These are phyloP conservation scores for Leuciscus idus DNA, from an alignment of 2,113 vertebrate genomes.

Conservation along the genomic window DNA sequence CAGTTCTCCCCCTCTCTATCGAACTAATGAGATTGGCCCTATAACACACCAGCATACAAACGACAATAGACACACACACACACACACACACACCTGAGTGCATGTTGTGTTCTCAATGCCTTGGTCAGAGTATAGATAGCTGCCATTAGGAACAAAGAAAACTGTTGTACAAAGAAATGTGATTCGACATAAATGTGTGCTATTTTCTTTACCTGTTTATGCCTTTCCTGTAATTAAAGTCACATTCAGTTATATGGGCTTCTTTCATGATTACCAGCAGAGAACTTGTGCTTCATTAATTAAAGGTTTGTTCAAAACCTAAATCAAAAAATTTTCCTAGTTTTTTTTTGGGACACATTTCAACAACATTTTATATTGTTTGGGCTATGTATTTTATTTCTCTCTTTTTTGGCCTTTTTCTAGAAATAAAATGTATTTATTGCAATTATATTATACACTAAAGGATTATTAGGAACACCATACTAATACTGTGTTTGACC, in stretches of 20 bases:
- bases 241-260: neutral
- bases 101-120: neutral
- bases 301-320: neutral
- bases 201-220: neutral
- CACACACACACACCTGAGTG: neutral
- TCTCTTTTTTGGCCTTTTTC: neutral
- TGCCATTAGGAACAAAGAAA: neutral
- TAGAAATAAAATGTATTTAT: no score
- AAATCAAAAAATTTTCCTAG: no score
- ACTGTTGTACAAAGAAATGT: neutral
- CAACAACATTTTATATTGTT: neutral
- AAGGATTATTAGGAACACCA: no score
- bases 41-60: neutral
- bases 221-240: neutral
- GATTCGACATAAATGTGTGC: neutral
- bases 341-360: neutral
- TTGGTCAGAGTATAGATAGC: neutral
- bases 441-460: no score
- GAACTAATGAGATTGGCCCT: neutral
- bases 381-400: neutral
- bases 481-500: no score
- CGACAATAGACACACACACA: neutral
- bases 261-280: neutral
- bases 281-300: neutral
- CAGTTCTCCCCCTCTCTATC: constrained; percentile 2